Percentiles rank a stretch among this genome's conserved stretches.
Conservation (phyloP, 2,113 vertebrate genomes). For the Pristiophorus japonicus region DNA sequence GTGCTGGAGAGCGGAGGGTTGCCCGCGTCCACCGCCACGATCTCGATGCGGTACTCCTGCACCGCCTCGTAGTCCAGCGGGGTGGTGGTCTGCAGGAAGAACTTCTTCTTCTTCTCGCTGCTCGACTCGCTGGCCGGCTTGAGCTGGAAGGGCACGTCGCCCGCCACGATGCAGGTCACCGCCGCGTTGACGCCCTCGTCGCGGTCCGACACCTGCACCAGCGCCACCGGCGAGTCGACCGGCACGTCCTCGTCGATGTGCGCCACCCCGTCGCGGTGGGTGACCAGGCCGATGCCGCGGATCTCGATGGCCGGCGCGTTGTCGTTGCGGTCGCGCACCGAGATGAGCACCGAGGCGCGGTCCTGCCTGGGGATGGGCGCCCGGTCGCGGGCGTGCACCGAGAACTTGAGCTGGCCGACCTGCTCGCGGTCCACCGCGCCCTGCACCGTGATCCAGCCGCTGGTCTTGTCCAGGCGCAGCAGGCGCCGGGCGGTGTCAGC, state of each 20-base stretch:
- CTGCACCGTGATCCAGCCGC: slow-evolving; percentile 86
- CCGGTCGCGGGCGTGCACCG: slow-evolving; percentile 80
- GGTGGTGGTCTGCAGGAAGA: slow-evolving; percentile 90
- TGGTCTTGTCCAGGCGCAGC: slow-evolving; percentile 77
- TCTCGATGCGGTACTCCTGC: slow-evolving; percentile 87
- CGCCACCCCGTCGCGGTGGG: slow-evolving; percentile 82
- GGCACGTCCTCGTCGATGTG: slow-evolving; percentile 95
- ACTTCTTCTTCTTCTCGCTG: slow-evolving; percentile 90
- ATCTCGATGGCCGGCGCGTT: slow-evolving; percentile 86
- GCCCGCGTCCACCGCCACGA: slow-evolving; percentile 89
- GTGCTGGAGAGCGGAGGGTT: slow-evolving; percentile 93
- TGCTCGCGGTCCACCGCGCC: slow-evolving; percentile 87
- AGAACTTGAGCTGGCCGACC: slow-evolving; percentile 77
- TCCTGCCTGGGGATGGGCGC: slow-evolving; percentile 80
- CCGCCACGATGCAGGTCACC: slow-evolving; percentile 90
- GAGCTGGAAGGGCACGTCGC: slow-evolving; percentile 88
- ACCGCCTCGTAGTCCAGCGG: slow-evolving; percentile 80
- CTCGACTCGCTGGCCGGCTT: slow-evolving; percentile 80
- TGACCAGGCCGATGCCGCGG: slow-evolving; percentile 85
- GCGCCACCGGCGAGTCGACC: slow-evolving; percentile 81
- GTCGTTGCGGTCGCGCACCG: slow-evolving; percentile 85
- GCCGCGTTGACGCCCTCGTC: slow-evolving; percentile 91
- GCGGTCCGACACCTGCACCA: slow-evolving; percentile 89
- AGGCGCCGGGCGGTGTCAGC: slow-evolving; percentile 72
- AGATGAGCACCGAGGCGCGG: slow-evolving; percentile 77